Percentiles rank a stretch among this genome's conserved stretches.
Conservation (phyloP, 2,797 vertebrate species). For the Graptemys geographica region DNA sequence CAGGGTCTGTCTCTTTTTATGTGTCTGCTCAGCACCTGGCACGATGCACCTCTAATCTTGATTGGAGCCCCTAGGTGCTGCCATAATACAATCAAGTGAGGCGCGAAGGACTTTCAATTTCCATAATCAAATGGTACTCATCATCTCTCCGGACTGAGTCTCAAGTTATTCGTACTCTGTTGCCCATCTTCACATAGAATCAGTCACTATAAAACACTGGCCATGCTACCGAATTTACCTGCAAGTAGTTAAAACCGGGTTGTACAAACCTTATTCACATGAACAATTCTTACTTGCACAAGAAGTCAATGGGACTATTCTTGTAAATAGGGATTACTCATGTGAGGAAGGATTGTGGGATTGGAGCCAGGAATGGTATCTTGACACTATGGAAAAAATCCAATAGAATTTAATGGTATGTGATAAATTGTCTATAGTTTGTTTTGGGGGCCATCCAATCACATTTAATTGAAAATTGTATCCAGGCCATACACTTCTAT, state of each 20-base stretch:
- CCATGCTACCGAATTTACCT: background rate
- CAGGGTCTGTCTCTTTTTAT: background rate
- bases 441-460: background rate
- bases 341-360: background rate
- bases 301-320: background rate
- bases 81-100: background rate
- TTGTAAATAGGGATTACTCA: background rate
- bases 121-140: background rate
- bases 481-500: background rate
- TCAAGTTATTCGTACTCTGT: background rate
- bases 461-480: background rate
- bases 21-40: background rate
- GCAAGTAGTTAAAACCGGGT: background rate
- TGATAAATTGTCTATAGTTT: background rate
- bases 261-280: background rate
- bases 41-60: background rate
- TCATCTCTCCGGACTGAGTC: background rate
- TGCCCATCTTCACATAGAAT: background rate
- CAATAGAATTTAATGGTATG: background rate
- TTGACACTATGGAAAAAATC: background rate
- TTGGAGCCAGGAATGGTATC: background rate
- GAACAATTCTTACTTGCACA: background rate
- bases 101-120: rapidly evolving
- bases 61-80: background rate
- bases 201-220: background rate